Evolutionary conservation across 2,888 invertebrate genomes (phyloP).

Genomic region (Hemithea aestivaria): DNA sequence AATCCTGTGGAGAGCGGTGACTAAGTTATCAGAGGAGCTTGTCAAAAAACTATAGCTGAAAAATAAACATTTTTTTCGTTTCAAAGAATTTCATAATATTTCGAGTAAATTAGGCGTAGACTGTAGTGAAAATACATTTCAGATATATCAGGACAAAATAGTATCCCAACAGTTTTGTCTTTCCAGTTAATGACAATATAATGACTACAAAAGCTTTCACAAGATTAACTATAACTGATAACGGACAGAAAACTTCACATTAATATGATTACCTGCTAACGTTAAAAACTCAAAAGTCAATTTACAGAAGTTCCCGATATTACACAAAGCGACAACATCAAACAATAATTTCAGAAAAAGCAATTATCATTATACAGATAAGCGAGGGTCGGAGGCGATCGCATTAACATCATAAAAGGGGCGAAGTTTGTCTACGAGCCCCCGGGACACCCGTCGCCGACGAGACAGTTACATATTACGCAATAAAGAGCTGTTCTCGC

Average conservation of each 20-base stretch:
- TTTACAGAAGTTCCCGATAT: conserved; percentile 54
- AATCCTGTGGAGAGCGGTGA: conserved; percentile 1
- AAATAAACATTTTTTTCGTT: too few species aligned
- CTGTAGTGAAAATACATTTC: too few species aligned
- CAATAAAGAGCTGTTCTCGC: conserved; percentile 80
- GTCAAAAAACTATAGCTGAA: too few species aligned
- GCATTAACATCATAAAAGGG: conserved; percentile 77
- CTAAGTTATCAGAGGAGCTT: too few species aligned
- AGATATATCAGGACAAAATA: neutral
- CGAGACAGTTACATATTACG: conserved; percentile 78
- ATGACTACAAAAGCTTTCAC: conserved; percentile 13
- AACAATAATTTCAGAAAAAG: conserved; percentile 77
- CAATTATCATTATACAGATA: conserved; percentile 76
- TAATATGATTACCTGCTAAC: conserved; percentile 50
- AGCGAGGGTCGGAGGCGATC: conserved; percentile 70
- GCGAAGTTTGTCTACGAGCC: conserved; percentile 67
- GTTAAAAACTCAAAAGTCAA: conserved; percentile 52
- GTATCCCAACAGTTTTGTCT: neutral
- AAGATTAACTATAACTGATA: conserved; percentile 19
- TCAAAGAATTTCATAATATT: too few species aligned
- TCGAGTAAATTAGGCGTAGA: too few species aligned
- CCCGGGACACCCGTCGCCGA: conserved; percentile 71
- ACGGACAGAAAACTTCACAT: conserved; percentile 36
- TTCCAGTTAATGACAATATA: conserved; percentile 3
- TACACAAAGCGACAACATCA: conserved; percentile 68